A percentile compares a stretch with the other conserved stretches of the same genome.
Evolutionary conservation across 64 coral and sea anemone species (phyloP).

Genomic region (Cladopsammia gracilis): DNA sequence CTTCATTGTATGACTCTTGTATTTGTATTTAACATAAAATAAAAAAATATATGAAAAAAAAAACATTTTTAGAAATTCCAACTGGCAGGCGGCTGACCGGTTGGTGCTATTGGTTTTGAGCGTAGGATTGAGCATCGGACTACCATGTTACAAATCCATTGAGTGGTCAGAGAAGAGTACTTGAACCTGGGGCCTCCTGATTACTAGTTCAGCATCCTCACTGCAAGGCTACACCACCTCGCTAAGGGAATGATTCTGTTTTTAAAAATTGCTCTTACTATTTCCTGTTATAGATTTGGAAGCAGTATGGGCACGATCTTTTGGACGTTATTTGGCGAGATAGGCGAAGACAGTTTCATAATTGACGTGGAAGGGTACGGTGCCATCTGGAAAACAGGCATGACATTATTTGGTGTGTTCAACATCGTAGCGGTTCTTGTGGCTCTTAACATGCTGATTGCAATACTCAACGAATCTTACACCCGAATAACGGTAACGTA

Average conservation of each 20-base stretch:
- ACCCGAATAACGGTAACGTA: conserved; percentile 5
- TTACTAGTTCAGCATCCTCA: too few species aligned
- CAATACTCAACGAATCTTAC: conserved; percentile 20
- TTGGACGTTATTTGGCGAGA: not conserved
- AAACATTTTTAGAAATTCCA: too few species aligned
- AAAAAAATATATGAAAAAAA: too few species aligned
- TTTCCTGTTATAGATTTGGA: not conserved
- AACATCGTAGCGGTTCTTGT: not conserved
- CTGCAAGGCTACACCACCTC: too few species aligned
- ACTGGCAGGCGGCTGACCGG: too few species aligned
- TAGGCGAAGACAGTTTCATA: not conserved
- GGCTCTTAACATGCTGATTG: conserved; percentile 7
- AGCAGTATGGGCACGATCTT: conserved; percentile 20
- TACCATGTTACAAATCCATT: too few species aligned
- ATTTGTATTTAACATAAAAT: too few species aligned
- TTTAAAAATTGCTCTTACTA: not conserved
- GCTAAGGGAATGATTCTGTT: not conserved
- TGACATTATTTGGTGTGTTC: not conserved
- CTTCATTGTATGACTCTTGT: too few species aligned
- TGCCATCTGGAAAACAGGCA: conserved; percentile 26
- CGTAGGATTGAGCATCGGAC: too few species aligned
- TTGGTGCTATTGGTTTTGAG: too few species aligned
- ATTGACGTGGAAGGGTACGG: not conserved
- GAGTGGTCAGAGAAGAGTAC: too few species aligned
- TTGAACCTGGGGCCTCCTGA: too few species aligned